Base-by-base conservation (phyloP, 1,140 invertebrate genomes). In the Asbolus verrucosus region DNA sequence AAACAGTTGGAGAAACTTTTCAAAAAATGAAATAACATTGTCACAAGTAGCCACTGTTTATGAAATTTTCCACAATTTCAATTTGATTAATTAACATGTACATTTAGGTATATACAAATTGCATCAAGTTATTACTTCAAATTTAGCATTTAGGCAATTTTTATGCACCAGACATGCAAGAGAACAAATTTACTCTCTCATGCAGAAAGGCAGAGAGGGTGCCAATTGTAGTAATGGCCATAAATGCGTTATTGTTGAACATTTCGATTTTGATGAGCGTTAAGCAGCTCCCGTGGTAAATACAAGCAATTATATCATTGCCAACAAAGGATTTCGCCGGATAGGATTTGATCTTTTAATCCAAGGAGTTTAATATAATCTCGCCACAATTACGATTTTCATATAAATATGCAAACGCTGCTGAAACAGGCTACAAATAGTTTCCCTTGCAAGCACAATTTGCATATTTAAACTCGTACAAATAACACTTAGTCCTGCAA, bases 231-330 rank as follows among this genome's bases (percentile, higher is more conserved):
- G n/a, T n/a, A n/a, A n/a, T n/a, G n/a, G n/a, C n/a, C n/a, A n/a
- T n/a, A 27, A 27, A 8, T 11, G 46, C 46, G 11, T 27, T 54
- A 54, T 54, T 54, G 46, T 27, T 54, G 9, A 54, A 54, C 46
- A 54, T 54, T 54, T 54, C 46, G 46, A 54, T 54, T 54, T 54
- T 54, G 46, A 54, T 54, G 46, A 27, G 46, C 46, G 46, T 54
- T 54, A 54, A 54, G 46, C 46, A 54, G 19, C 46, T 27, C n/a
- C 46, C 27, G 41, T 46, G 19, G 19, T 54, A 54, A 27, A 54
- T 46, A 54, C 46, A 21, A n/a, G 19, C 61, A 39, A 63, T 63
- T 63, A 63, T 63, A 24, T 21, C 14, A 63, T 63, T n/a, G n/a
- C 39, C 61, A 16, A 63, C 39, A 15, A 63, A 41, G 11, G 39